Base-by-base conservation (phyloP, 2,113 vertebrate species). In the Puffinus mauretanicus region DNA sequence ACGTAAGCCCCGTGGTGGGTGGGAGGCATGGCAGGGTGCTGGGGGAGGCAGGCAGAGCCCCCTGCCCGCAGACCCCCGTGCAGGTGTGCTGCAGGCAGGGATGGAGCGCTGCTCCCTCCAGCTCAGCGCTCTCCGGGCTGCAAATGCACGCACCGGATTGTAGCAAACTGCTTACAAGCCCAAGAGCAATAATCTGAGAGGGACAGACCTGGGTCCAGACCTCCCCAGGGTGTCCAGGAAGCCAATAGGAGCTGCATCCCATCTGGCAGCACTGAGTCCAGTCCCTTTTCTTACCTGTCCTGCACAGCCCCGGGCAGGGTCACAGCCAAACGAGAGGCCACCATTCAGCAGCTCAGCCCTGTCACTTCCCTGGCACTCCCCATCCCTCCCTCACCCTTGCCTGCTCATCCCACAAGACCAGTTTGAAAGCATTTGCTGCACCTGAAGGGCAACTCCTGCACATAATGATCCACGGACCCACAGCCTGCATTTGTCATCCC, bases 401-500 rank as follows among this genome's bases (percentile, higher is more conserved):
- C 46, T 13, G 40, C 40, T 77, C 40, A 46, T 32, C 49, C 34
- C 62, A 54, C 7, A 1, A 19, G 72, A 81, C 12, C 40, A 42
- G 29, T 36, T 5, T 71, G 44, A 83, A 94, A 36, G 73, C 52
- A 60, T 38, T 85, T 42, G 32, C 76, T 71, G 77, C 65, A 94
- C 77, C 93, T 85, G 71, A 96, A 93, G 71, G 66, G 77, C 62
- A 87, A 57, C 78, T 88, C 58, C 84, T 54, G 46, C 60, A 70
- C 62, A 40, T 36, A 76, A 40, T 11, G 44, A 82, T 70, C 78
- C 40, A 8, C 7, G 6, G 83, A 75, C n/a, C 36, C 81, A 55
- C 26, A 91, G 92, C 91, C 84, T 75, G 66, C 90, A 91, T 94
- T 82, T 88, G 84, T 94, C 94, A 94, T 93, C 89, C 94, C 82